Evolutionary conservation across 1,140 invertebrate genomes (phyloP).

Genomic region (Euwallacea fornicatus): DNA sequence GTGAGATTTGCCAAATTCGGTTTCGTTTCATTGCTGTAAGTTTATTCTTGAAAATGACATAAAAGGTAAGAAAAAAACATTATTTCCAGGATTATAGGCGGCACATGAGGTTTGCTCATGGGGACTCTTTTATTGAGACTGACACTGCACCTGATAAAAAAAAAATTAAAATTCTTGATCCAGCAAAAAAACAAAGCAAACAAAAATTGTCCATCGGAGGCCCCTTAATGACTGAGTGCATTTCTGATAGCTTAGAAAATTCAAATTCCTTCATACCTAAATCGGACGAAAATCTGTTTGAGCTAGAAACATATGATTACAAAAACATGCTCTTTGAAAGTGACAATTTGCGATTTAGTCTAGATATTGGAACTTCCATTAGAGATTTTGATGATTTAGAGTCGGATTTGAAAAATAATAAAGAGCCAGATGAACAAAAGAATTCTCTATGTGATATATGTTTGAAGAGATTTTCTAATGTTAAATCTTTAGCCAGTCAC

Average conservation of each 20-base stretch:
- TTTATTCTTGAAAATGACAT: background rate
- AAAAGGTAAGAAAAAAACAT: background rate
- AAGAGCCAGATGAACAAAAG: slow-evolving; percentile 40
- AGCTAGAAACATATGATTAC: slow-evolving; percentile 36
- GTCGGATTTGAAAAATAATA: slow-evolving; percentile 39
- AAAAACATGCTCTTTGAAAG: slow-evolving; percentile 30
- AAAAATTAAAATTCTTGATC: background rate
- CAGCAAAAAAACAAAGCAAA: background rate
- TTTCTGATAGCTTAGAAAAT: slow-evolving; percentile 47
- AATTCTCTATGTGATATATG: slow-evolving; percentile 60
- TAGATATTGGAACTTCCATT: slow-evolving; percentile 42
- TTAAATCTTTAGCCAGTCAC: slow-evolving; percentile 57
- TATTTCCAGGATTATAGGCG: slow-evolving; percentile 3
- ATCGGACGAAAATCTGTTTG: slow-evolving; percentile 33
- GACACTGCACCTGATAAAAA: background rate
- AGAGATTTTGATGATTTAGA: slow-evolving; percentile 43
- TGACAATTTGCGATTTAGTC: slow-evolving; percentile 41
- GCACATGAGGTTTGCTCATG: slow-evolving; percentile 2
- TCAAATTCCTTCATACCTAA: slow-evolving; percentile 44
- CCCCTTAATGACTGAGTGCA: slow-evolving; percentile 43
- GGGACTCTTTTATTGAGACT: background rate
- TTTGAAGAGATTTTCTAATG: slow-evolving; percentile 55
- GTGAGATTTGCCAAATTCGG: slow-evolving; percentile 44
- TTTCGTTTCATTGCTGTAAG: slow-evolving; percentile 46
- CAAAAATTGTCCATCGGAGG: slow-evolving; percentile 37